A percentile compares a stretch with the other conserved stretches of the same genome.
phyloP scores from a whole-genome alignment of 1,140 invertebrate species.

The Kradibia gibbosae region DNA sequence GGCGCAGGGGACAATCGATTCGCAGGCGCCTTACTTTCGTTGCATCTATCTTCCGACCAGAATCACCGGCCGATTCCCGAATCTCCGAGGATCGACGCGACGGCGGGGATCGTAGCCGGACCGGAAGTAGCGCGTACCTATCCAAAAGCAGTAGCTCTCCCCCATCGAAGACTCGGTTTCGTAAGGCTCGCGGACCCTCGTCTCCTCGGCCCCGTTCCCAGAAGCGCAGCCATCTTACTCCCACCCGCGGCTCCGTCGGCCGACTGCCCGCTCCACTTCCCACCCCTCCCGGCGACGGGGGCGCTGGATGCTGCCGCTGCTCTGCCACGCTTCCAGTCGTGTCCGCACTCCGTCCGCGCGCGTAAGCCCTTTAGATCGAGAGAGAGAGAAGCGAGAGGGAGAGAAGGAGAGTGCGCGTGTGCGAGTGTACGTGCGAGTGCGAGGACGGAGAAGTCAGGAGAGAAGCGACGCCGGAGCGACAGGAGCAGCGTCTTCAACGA shows the following conservation, averaged over 20 bases:
- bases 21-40: background rate
- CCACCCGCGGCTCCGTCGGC: background rate
- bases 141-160: too few species aligned
- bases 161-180: too few species aligned
- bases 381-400: background rate
- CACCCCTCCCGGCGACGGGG: background rate
- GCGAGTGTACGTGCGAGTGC: background rate
- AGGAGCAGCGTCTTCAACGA: background rate
- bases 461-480: slow-evolving; percentile 1
- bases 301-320: slow-evolving; percentile 14
- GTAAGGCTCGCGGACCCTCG: too few species aligned
- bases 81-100: too few species aligned
- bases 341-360: background rate
- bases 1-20: background rate
- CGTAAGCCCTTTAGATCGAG: background rate
- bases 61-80: too few species aligned
- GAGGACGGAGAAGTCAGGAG: background rate
- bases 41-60: too few species aligned
- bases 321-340: slow-evolving; percentile 15
- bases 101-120: too few species aligned
- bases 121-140: too few species aligned
- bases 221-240: slow-evolving; percentile 17
- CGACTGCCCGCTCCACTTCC: background rate
- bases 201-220: too few species aligned
- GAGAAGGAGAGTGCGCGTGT: background rate